Base-by-base conservation (phyloP, 2,888 invertebrate species). In the Eustalomyia histrio region DNA sequence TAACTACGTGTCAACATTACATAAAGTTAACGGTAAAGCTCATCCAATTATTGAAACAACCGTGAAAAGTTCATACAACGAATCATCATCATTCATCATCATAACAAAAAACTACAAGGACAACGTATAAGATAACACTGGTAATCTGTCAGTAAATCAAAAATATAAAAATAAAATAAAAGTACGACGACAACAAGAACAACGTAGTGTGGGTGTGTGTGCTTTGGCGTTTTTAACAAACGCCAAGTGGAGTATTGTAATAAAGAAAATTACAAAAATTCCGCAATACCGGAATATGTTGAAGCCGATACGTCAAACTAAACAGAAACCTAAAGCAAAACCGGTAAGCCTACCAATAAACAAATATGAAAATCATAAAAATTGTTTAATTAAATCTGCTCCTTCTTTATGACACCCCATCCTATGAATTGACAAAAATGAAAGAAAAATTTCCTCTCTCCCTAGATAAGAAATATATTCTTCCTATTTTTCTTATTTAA, bases 301-400 rank as follows among this genome's bases (percentile, higher is more conserved):
- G 89, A 89, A 89, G 86, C 88, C 86, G 85, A 89, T 89, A 87
- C 90, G 89, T 83, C 88, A 88, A 85, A 86, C 88, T 74, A 89
- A 89, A 79, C 89, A 89, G 86, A 89, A 89, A 86, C 90, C 89
- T 84, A 89, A 89, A 88, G 90, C 89, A 83, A 89, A 89, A 87
- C 89, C 89, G 89, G 89, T 89, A 89, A 89, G 89, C 76, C 12
- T 14, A 53, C 29, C 50, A 21, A 14, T 1, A 39, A 53, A 60
- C 10, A 24, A 17, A 39, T 29, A 29, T n/a, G 43, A 14, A 47
- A 84, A 57, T 64, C 47, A 47, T 52, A 63, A 35, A 58, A 60
- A 17, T 55, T 50, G 17, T 29, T 17, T 2, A 43, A 58, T 33
- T 6, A 35, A 0, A 69, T 24, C 14, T 47, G 47, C 43, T 50